Evolutionary conservation across 2,797 vertebrate species (phyloP), one percentile per base, ranked within the genome.

Genomic region (Graptemys geographica): DNA sequence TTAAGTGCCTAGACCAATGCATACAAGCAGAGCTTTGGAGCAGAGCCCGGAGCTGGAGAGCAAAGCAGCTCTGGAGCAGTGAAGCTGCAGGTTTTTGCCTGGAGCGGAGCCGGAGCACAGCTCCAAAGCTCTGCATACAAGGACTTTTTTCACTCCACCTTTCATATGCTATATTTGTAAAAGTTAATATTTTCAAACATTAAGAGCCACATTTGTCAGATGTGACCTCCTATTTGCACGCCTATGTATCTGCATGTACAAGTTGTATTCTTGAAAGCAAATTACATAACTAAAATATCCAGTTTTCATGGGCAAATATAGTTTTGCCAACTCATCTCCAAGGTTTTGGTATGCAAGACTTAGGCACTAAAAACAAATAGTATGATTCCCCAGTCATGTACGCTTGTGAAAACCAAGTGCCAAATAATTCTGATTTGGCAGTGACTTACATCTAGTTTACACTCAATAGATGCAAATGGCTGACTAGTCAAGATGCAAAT

Each of bases 381-480:
- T 2, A 27, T 57, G 47, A 80, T 19, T 82, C 87, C 79, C 12
- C 31, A 62, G 59, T 33, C 31, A 62, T 56, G 28, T 12, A 1
- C 41, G 56, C 37, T 83, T 57, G 8, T 74, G 21, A 11, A 74
- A 37, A 41, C 19, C 37, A 41, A 74, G 37, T 55, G 41, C 81
- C 23, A 76, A 92, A 44, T 0, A 0, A 51, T 41, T 85, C 12
- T 3, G 11, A 52, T 82, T 59, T 55, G 65, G 41, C 79, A 92
- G 76, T 0, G 0, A 12, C 18, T 62, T 37, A 2, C 49, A 72
- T 47, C 47, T 0, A 1, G 41, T 65, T 27, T 3, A 8, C 4
- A 53, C 5, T 84, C 52, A 55, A 10, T 6, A 55, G 78, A 52
- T 3, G 0, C 10, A 53, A 57, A 33, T 0, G 0, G 18, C 72